Conservation (phyloP, 2,797 vertebrate species). For the Molossus molossus region DNA sequence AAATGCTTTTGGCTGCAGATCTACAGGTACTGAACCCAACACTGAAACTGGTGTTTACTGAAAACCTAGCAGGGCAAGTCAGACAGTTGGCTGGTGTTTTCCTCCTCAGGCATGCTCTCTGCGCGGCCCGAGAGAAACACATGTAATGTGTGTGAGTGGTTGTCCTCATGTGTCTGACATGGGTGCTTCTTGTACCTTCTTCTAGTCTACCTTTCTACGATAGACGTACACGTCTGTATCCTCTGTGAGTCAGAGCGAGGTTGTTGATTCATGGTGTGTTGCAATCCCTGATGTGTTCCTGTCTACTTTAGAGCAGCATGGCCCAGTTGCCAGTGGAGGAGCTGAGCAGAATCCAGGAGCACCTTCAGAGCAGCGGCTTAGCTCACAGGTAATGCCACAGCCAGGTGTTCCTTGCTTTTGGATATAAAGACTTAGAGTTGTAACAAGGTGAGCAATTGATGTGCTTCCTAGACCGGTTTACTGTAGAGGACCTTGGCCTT, state of each 20-base stretch:
- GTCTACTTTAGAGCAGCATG: conserved; percentile 93
- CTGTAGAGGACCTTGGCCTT: neutral
- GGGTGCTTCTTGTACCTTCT: neutral
- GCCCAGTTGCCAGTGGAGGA: conserved; percentile 97
- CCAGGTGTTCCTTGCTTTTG: accelerated
- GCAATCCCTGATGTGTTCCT: conserved; percentile 7
- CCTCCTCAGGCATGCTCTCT: neutral
- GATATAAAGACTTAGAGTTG: accelerated
- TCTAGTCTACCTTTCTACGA: neutral
- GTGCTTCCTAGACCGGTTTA: accelerated
- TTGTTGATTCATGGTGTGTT: neutral
- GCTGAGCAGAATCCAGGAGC: conserved; percentile 96
- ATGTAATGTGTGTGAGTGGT: accelerated
- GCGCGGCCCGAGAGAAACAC: accelerated
- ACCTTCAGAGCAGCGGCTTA: conserved; percentile 95
- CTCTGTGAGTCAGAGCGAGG: accelerated
- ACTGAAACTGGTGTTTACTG: accelerated
- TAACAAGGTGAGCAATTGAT: neutral
- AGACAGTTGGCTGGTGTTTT: accelerated
- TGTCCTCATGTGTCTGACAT: neutral
- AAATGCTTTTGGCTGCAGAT: conserved; percentile 98
- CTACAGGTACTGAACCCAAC: conserved; percentile 92
- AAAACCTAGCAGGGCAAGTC: neutral
- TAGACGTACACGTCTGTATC: neutral
- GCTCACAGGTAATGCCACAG: conserved; percentile 93